Conservation (phyloP, 2,888 invertebrate species). For the Erebia ligea region DNA sequence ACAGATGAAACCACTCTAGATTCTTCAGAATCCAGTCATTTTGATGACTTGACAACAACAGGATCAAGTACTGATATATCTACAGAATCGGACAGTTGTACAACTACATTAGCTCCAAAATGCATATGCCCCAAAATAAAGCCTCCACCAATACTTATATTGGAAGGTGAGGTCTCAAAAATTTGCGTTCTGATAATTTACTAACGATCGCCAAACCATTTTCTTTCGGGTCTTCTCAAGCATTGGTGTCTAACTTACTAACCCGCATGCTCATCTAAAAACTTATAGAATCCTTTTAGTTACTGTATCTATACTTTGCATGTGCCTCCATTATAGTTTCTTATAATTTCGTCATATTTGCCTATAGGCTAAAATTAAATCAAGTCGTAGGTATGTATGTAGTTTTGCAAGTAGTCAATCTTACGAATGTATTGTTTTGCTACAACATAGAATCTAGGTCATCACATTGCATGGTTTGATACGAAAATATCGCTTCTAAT, state of each 20-base stretch:
- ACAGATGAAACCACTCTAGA: conserved; percentile 36
- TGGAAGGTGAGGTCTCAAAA: conserved; percentile 89
- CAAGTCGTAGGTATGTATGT: background rate
- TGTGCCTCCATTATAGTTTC: conserved; percentile 47
- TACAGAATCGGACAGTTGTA: conserved; percentile 48
- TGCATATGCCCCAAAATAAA: conserved; percentile 74
- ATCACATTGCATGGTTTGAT: conserved; percentile 65
- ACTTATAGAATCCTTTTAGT: conserved; percentile 39
- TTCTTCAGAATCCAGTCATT: conserved; percentile 39
- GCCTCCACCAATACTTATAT: conserved; percentile 89
- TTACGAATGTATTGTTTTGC: background rate
- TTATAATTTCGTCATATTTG: background rate
- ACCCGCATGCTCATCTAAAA: conserved; percentile 56
- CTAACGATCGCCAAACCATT: conserved; percentile 71
- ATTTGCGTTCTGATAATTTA: conserved; percentile 67
- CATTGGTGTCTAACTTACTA: conserved; percentile 62
- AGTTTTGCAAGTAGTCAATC: background rate
- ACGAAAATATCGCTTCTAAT: conserved; percentile 19
- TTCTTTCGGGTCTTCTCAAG: conserved; percentile 51
- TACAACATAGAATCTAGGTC: conserved; percentile 43
- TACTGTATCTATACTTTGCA: conserved; percentile 53
- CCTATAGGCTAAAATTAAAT: background rate
- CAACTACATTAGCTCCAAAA: conserved; percentile 58
- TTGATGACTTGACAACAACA: conserved; percentile 45
- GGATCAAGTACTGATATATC: conserved; percentile 46